Base-by-base conservation (phyloP, 2,797 vertebrate species). In the Pteronotus mesoamericanus region DNA sequence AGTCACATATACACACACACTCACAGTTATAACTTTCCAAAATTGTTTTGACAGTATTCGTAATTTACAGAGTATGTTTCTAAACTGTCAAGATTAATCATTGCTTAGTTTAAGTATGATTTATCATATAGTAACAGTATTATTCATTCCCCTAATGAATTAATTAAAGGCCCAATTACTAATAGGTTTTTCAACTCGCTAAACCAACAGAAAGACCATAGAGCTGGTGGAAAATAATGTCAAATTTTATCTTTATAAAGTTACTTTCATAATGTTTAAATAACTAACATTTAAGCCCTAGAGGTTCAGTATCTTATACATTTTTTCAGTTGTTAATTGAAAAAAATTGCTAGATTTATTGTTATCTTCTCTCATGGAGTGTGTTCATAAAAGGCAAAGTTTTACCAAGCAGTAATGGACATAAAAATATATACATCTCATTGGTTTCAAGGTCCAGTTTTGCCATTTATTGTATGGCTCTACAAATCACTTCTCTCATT, bases 281-380 rank as follows among this genome's bases (percentile, higher is more conserved):
- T 26, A 89, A 39, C 32, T 71, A 69, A 89, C 3, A 46, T 11
- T 55, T 86, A 89, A 82, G 19, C 2, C 10, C 29, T 9, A 51
- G 32, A 26, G 24, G 2, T 55, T 89, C 34, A 86, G 32, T 66
- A 85, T 87, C 39, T 55, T 82, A 64, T 0, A 79, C 1, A 32
- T 24, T 89, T 94, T 94, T 71, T 79, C 26, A 48, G 24, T 55
- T 78, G 32, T 57, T 24, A 57, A 57, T 69, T 92, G 10, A 46
- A 94, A 82, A 94, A 68, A 29, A 71, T 94, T 89, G 24, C 51
- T 91, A 42, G 32, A 37, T 69, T 93, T 91, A 84, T 88, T 92
- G 94, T 82, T 91, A 55, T 37, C 16, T 51, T 86, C 26, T 87
- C 24, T 53, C 37, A 86, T 29, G 53, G 46, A 91, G 7, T 78